Evolutionary conservation across 2,888 invertebrate species (phyloP), one percentile per base, ranked within the genome.

Genomic region (Podotricha telesiphe): DNA sequence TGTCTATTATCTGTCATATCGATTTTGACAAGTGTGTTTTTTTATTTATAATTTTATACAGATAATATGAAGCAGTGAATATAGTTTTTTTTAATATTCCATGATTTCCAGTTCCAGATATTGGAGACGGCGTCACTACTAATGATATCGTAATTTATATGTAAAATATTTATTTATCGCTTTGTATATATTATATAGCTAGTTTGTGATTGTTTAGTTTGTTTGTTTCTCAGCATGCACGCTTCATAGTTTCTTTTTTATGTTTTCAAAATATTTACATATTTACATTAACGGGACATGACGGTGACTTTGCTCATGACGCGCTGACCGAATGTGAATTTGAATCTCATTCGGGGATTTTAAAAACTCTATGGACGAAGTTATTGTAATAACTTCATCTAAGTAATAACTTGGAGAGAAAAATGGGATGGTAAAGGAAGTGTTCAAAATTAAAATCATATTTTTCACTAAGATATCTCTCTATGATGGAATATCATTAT

Each of bases 71-170:
- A 37, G 17, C 2, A 13, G 2, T 13, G 13, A 42, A 42, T 13
- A 42, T 42, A 11, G 7, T 7, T 3, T 13, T 17, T 34, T 53
- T 51, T 61, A 70, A 55, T 22, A 20, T 51, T n/a, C 50, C 55
- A 68, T 70, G 71, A 69, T 76, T 77, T 73, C 65, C 78, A 86
- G 80, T 88, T 91, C 83, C 89, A 90, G 91, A 89, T 90, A 84
- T 78, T 81, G 85, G 85, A 82, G 90, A 77, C 84, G 91, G 86
- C 86, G 91, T 79, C 81, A 86, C 89, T 84, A 86, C 89, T 86
- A 87, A 86, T 89, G 71, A 71, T 78, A 81, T 82, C 76, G 88
- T 89, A 89, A 87, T 71, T 68, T 74, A 75, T 74, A 75, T 80
- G 74, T 86, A 78, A 68, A 68, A 72, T 72, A 79, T 83, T 78